Evolutionary conservation across 2,888 invertebrate species (phyloP).

Genomic region (Neoitamus cyanurus): DNA sequence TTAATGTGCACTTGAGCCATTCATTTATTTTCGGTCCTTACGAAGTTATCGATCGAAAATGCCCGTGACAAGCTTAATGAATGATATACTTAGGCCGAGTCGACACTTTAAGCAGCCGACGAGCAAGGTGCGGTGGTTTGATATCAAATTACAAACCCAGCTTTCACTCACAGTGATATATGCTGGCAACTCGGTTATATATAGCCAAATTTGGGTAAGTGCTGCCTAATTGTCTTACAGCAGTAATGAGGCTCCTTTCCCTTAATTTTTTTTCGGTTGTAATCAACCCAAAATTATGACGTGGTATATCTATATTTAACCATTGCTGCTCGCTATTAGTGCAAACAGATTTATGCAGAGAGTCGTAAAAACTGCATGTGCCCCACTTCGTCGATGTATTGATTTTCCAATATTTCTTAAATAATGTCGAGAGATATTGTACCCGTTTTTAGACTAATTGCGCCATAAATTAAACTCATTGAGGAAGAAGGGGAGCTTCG

Average conservation of each 20-base stretch:
- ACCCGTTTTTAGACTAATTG: neutral
- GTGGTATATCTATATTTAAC: neutral
- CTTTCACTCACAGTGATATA: neutral
- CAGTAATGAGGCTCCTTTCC: neutral
- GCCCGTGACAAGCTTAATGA: slow-evolving; percentile 10
- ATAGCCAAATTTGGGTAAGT: neutral
- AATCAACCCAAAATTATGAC: neutral
- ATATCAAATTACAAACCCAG: slow-evolving; percentile 21
- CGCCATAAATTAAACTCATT: neutral
- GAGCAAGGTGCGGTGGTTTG: neutral
- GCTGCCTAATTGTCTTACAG: neutral
- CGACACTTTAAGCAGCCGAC: neutral
- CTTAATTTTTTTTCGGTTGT: neutral
- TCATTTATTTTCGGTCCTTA: slow-evolving; percentile 13
- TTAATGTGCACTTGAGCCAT: slow-evolving; percentile 20
- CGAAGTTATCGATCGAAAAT: slow-evolving; percentile 13
- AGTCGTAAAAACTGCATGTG: neutral
- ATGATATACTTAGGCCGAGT: neutral
- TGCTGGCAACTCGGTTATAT: neutral
- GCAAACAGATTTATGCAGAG: neutral
- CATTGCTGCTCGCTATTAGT: neutral
- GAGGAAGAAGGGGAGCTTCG: neutral
- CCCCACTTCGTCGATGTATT: neutral
- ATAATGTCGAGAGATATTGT: neutral
- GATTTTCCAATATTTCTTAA: neutral